Evolutionary conservation across 2,113 vertebrate species (phyloP).

Genomic region (Galeopterus variegatus): DNA sequence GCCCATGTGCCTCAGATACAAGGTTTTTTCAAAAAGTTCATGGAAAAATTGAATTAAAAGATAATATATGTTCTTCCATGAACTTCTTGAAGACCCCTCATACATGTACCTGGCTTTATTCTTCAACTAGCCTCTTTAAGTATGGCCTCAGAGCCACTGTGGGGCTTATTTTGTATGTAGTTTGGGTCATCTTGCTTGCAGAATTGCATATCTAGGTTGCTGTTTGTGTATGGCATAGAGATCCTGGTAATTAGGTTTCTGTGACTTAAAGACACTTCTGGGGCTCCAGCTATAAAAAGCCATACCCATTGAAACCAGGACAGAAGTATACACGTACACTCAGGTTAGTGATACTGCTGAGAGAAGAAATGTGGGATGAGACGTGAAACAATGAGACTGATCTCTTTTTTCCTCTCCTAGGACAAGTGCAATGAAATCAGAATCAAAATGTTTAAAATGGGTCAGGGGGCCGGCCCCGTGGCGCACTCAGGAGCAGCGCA

Average conservation of each 20-base stretch:
- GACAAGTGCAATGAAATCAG: neutral
- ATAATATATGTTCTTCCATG: too few species aligned
- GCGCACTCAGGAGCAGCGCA: too few species aligned
- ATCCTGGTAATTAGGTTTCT: conserved; percentile 68
- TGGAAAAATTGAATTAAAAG: too few species aligned
- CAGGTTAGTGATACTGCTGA: neutral
- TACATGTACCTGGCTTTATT: neutral
- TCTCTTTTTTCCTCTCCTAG: neutral
- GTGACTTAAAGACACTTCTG: conserved; percentile 54
- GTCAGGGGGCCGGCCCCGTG: too few species aligned
- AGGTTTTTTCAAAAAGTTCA: too few species aligned
- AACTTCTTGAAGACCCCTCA: too few species aligned
- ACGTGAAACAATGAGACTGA: neutral
- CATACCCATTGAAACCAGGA: conserved; percentile 55
- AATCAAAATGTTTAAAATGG: neutral
- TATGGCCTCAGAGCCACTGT: neutral
- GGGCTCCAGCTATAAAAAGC: conserved; percentile 61
- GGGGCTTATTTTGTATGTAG: neutral
- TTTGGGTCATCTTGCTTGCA: neutral
- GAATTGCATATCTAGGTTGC: conserved; percentile 40
- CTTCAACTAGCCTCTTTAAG: neutral
- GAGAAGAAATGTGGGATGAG: neutral
- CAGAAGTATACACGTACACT: neutral
- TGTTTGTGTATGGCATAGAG: neutral
- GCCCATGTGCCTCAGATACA: neutral